Evolutionary conservation across 2,888 invertebrate genomes (phyloP), one percentile per base, ranked within the genome.

Genomic region (Epistrophe grossulariae): DNA sequence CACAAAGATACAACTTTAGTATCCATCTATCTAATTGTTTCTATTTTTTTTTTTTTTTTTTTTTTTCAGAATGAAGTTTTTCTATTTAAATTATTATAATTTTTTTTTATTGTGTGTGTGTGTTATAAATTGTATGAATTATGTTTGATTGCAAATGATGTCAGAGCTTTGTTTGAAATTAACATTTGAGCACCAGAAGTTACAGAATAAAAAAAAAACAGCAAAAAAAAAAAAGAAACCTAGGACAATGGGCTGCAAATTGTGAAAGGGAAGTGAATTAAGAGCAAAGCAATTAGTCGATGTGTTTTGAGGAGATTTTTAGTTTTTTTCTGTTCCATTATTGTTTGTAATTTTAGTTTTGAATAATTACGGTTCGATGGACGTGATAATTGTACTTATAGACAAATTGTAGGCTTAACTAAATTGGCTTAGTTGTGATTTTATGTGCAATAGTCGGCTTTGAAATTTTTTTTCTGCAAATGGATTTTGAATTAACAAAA

Each of bases 131-230:
- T 74, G 74, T 73, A 52, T 66, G 74, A 82, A 79, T 87, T 83
- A 74, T 79, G 74, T 87, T 83, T 83, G 71, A 87, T 87, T 79
- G 83, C 79, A 59, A 87, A 76, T 79, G 87, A 87, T 87, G 87
- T 87, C 87, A 83, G 87, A 55, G 52, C 50, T 71, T 78, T 81
- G 73, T 81, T 76, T 24, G 52, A 40, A 71, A 83, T 87, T 83
- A 87, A 64, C 83, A 83, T 87, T 24, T 24, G 71, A 76, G 13
- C 40, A 50, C 50, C 50, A 55, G 70, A 70, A 55, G 24, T 50
- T 13, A 48, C 40, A 38, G 19, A 52, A 52, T 11, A 7, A 7
- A 24, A 24, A 24, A 24, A 3, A 24, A 24, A n/a, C 38, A 43
- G 28, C 13, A 40, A 40, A 19, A 43, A 43, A 43, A 28, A 28